Evolutionary conservation across 2,113 vertebrate species (phyloP), one percentile per base, ranked within the genome.

Genomic region (Bettongia penicillata): DNA sequence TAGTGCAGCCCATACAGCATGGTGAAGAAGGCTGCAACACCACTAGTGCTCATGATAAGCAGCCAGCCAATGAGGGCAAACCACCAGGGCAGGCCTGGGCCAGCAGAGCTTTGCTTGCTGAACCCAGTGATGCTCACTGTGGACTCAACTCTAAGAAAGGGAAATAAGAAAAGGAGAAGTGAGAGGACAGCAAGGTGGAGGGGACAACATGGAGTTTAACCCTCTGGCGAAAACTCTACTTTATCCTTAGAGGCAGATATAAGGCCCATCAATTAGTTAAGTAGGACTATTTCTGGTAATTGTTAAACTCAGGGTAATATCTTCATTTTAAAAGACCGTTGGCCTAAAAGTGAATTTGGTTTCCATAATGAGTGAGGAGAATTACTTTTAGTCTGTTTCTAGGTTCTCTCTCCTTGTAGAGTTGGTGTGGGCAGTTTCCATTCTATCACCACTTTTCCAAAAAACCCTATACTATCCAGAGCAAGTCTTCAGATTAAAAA

Each of bases 1-100:
- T 99, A 99, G 9, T 99, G 99, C 94, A 99, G 98, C 53, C 99
- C 99, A 0, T 99, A 99, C 95, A 99, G 99, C 99, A 99, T 99
- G 28, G 99, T 99, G 92, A 99, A 99, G 98, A 99, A 99, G 91
- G 98, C 99, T 0, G 99, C 99, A 50, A 99, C 98, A 0, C 98
- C 90, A 0, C 99, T 99, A 90, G 99, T 99, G 84, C 98, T 98
- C 0, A 97, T 98, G 95, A 99, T 99, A 68, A 99, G 98, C 92
- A 99, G 98, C 99, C 99, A 99, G 51, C 98, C 99, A 11, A 99
- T 97, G 96, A 99, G 99, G 91, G 99, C 98, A 98, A 99, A 99
- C 99, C 99, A 99, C 99, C 99, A 99, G 28, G 99, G 99, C 93
- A 99, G 98, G 61, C 99, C 98, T 98, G 97, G 98, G 43, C 94